phyloP scores from a whole-genome alignment of 2,113 vertebrate genomes.

The Myotis davidii region DNA sequence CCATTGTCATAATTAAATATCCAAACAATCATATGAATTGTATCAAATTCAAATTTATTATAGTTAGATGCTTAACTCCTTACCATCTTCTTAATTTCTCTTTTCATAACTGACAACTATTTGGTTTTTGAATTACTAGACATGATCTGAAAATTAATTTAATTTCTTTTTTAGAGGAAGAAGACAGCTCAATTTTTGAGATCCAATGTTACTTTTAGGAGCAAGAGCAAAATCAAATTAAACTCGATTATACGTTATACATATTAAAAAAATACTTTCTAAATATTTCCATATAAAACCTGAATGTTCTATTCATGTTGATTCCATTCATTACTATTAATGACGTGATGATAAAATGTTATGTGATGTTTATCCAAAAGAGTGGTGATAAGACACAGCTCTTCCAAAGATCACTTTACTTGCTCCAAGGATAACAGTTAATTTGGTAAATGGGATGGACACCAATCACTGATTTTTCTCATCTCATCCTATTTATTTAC shows the following conservation, averaged over 20 bases:
- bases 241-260: not conserved
- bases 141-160: constrained; percentile 43
- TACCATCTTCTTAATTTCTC: not conserved
- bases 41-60: constrained; percentile 30
- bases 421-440: not conserved
- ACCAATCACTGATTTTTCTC: constrained; percentile 3
- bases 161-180: constrained; percentile 31
- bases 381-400: not conserved
- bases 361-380: not conserved
- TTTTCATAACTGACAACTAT: not conserved
- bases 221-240: constrained; percentile 32
- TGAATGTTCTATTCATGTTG: not conserved
- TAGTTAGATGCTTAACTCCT: not conserved
- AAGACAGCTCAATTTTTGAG: not conserved
- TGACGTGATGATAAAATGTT: not conserved
- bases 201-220: not conserved
- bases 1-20: not conserved
- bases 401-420: constrained; percentile 24
- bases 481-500: not conserved
- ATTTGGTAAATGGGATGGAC: not conserved
- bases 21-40: not conserved
- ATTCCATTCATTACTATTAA: not conserved
- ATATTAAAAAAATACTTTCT: constrained; percentile 25
- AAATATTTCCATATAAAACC: constrained; percentile 24
- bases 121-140: constrained; percentile 25